Conservation (phyloP, 2,888 invertebrate species). For the Patella ulyssiponensis region DNA sequence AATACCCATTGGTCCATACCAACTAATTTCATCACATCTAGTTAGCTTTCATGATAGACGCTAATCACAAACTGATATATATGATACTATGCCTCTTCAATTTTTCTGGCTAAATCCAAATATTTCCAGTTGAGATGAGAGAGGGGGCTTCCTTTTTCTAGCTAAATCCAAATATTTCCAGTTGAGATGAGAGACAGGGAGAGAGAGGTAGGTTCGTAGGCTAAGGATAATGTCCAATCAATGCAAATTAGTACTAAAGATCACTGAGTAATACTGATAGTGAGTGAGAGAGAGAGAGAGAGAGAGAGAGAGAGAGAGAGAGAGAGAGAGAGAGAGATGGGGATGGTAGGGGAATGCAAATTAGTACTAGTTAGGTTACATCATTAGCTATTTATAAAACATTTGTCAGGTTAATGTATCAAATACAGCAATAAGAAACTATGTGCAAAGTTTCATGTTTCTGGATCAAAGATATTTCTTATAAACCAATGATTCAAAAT, state of each 20-base stretch:
- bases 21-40: too few relatives aligned
- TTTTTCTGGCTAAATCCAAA: too few relatives aligned
- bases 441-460: too few relatives aligned
- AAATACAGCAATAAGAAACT: too few relatives aligned
- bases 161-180: background rate
- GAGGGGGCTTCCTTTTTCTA: background rate
- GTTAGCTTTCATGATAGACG: too few relatives aligned
- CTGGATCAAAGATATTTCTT: too few relatives aligned
- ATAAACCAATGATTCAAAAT: too few relatives aligned
- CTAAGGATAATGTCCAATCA: constrained; percentile 6
- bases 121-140: background rate
- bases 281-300: background rate
- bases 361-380: background rate
- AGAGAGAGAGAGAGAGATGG: background rate
- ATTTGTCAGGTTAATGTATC: too few relatives aligned
- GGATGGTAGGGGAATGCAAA: constrained; percentile 7
- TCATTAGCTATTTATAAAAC: too few relatives aligned
- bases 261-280: background rate
- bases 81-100: too few relatives aligned
- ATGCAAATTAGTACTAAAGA: background rate
- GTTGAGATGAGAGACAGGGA: background rate
- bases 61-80: too few relatives aligned
- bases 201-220: constrained; percentile 12
- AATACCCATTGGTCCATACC: too few relatives aligned
- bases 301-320: constrained; percentile 15